These are phyloP conservation scores for Tor tambroides DNA, from an alignment of 2,113 vertebrate species.

Conservation along the genomic window DNA sequence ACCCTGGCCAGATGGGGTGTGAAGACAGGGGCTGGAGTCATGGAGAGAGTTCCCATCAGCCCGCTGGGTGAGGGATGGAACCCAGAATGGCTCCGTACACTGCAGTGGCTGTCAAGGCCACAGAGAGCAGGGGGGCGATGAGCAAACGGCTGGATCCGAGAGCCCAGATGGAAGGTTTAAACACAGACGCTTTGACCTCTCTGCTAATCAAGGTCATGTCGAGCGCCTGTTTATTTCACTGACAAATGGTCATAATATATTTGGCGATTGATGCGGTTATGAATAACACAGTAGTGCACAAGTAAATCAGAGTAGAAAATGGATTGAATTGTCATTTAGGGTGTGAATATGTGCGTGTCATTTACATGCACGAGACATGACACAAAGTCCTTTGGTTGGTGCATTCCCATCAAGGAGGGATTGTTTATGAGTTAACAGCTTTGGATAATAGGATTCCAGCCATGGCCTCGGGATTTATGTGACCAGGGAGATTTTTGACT, in stretches of 20 bases:
- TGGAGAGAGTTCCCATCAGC: constrained; percentile 76
- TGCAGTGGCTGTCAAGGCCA: constrained; percentile 72
- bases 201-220: constrained; percentile 54
- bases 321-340: constrained; percentile 35
- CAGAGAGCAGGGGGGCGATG: constrained; percentile 46
- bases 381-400: background rate
- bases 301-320: constrained; percentile 38
- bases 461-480: constrained; percentile 66
- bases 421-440: constrained; percentile 67
- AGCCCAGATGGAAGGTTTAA: constrained; percentile 44
- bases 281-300: constrained; percentile 43
- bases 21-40: constrained; percentile 77
- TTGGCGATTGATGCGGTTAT: constrained; percentile 28
- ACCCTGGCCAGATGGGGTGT: constrained; percentile 81
- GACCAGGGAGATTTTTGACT: constrained; percentile 58
- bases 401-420: constrained; percentile 55
- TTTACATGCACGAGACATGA: constrained; percentile 44
- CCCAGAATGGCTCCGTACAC: constrained; percentile 69
- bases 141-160: constrained; percentile 36
- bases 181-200: constrained; percentile 48
- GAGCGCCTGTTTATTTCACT: constrained; percentile 45
- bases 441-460: constrained; percentile 65
- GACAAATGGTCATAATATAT: constrained; percentile 46
- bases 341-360: constrained; percentile 20
- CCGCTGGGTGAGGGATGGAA: constrained; percentile 79